phyloP scores from a whole-genome alignment of 2,797 vertebrate species.

The Vireo griseus region DNA sequence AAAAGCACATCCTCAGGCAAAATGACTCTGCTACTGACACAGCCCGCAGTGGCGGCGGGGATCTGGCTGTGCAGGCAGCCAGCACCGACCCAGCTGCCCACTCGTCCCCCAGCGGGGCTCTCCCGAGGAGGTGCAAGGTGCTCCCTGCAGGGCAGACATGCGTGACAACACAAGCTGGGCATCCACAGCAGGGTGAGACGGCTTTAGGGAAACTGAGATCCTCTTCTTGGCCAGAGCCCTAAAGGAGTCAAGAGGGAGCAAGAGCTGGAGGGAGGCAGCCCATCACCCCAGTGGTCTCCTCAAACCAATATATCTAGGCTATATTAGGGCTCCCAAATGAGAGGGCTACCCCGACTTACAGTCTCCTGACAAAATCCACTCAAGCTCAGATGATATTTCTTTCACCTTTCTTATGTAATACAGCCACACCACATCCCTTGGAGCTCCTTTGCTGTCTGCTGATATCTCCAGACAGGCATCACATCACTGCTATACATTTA shows the following conservation, averaged over 20 bases:
- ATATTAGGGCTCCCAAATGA: not conserved
- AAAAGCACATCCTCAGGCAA: constrained; percentile 67
- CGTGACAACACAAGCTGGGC: not conserved
- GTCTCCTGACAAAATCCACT: not conserved
- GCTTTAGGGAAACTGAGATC: not conserved
- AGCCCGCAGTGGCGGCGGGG: not conserved
- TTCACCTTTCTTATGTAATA: not conserved
- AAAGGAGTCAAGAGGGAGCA: not conserved
- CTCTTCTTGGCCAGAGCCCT: not conserved
- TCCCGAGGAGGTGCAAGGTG: not conserved
- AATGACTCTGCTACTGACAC: constrained; percentile 63
- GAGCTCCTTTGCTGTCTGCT: not conserved
- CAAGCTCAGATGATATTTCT: not conserved
- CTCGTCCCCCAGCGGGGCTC: not conserved
- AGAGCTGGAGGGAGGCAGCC: not conserved
- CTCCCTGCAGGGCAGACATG: not conserved
- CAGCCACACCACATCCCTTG: fast-evolving
- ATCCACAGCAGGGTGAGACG: not conserved
- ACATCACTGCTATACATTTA: not conserved
- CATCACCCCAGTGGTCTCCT: not conserved
- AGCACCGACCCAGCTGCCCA: not conserved
- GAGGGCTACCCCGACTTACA: not conserved
- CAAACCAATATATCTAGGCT: not conserved
- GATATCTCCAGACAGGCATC: not conserved
- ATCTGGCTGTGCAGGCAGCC: not conserved